Base-by-base conservation (phyloP, 1,140 invertebrate species). In the Panagrolaimus sp. region DNA sequence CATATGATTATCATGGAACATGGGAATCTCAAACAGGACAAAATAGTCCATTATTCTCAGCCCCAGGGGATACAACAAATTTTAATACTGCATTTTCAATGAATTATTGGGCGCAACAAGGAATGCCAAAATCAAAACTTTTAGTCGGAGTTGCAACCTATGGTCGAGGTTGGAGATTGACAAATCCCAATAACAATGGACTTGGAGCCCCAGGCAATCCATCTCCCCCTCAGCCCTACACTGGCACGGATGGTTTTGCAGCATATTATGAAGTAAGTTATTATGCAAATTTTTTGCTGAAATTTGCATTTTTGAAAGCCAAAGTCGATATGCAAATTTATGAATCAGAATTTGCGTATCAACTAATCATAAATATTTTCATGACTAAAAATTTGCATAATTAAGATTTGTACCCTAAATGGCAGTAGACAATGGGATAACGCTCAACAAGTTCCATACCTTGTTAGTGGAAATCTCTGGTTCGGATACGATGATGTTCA, bases 161-260 rank as follows among this genome's bases (percentile, higher is more conserved):
- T 15, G 48, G 17, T 26, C 26, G 26, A 9, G 48, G 48, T 9
- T 52, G 48, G 48, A 17, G 8, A 8, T 26, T 52, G 8, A 21
- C 26, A 14, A 52, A 52, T 52, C 17, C 48, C 7, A 52, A 14
- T 15, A 15, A 52, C 8, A 15, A 5, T 78, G 93, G 94, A 74
- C 89, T 95, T 52, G 94, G 96, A 84, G 88, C 91, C 6, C 88
- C 93, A 0, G 89, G 92, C 0, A 52, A 17, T 8, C 5, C 48
- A 21, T 21, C 17, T 52, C 17, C 17, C 7, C 48, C 48, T 8
- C 17, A 52, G 48, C 48, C 8, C 0, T 8, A 26, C 0, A 52
- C 48, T 17, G 3, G 26, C 0, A 15, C 17, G 8, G 48, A 52
- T 9, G 48, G 48, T 8, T 52, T 21, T 52, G 48, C 48, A 14